These are phyloP conservation scores for Meteorus sp. DNA, from an alignment of 1,140 invertebrate species.

Conservation along the genomic window DNA sequence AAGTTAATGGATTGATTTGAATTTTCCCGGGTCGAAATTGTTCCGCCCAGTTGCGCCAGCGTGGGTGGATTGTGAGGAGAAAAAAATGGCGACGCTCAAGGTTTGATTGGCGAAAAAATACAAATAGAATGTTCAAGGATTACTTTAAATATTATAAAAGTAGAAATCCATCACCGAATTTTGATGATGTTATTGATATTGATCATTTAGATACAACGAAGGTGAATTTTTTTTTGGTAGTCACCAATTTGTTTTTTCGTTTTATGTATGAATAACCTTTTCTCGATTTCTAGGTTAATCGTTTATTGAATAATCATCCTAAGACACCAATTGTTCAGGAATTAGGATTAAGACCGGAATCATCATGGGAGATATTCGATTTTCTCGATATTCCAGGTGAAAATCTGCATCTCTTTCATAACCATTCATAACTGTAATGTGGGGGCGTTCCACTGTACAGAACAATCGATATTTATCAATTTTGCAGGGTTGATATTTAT, in stretches of 20 bases:
- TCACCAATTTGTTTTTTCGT: background rate
- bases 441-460: too few species aligned
- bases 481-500: conserved; percentile 74
- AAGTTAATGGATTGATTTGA: too few species aligned
- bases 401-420: too few species aligned
- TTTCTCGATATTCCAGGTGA: conserved; percentile 62
- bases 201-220: conserved; percentile 26
- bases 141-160: conserved; percentile 67
- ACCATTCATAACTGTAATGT: too few species aligned
- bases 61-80: too few species aligned
- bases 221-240: conserved; percentile 29
- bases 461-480: conserved; percentile 13
- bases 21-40: too few species aligned
- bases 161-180: conserved; percentile 55
- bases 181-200: conserved; percentile 60
- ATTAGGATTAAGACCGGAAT: conserved; percentile 58
- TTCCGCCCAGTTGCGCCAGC: too few species aligned
- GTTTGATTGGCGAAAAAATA: conserved; percentile 2
- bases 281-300: conserved; percentile 41
- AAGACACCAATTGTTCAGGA: conserved; percentile 10
- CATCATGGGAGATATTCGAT: conserved; percentile 64
- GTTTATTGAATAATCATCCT: conserved; percentile 16
- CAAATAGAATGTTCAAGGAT: conserved; percentile 61
- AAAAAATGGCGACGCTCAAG: conserved; percentile 27
- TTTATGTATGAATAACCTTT: background rate